These are phyloP conservation scores for Hippocampus mohnikei DNA, from an alignment of 2,113 vertebrate species.

Conservation along the genomic window DNA sequence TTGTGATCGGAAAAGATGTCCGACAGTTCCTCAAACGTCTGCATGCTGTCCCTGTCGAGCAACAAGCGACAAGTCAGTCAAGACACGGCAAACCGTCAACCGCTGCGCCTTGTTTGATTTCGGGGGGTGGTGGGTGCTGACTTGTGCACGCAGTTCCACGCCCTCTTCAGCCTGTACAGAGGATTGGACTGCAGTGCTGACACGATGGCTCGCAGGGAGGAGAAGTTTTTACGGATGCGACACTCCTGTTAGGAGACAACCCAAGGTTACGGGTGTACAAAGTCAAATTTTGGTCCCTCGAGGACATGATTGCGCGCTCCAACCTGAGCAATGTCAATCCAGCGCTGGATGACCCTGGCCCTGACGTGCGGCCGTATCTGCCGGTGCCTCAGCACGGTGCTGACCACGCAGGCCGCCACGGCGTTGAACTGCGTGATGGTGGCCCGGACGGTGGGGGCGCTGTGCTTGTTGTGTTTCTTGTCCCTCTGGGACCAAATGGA, in stretches of 20 bases:
- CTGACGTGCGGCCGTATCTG: conserved; percentile 83
- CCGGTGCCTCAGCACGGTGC: conserved; percentile 79
- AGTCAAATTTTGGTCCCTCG: too few species aligned
- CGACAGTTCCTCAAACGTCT: conserved; percentile 90
- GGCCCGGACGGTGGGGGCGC: conserved; percentile 84
- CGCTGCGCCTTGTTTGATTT: background rate
- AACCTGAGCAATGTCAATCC: conserved; percentile 92
- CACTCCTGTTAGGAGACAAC: conserved; percentile 80
- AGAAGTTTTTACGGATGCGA: conserved; percentile 93
- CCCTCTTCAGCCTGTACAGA: conserved; percentile 89
- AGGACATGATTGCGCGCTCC: background rate
- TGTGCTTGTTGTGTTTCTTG: conserved; percentile 87
- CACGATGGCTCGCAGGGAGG: conserved; percentile 88
- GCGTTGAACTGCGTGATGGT: conserved; percentile 93
- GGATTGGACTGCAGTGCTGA: conserved; percentile 92
- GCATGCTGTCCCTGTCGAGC: conserved; percentile 78
- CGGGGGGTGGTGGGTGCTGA: conserved; percentile 61
- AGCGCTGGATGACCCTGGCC: conserved; percentile 88
- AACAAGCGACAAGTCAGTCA: conserved; percentile 19
- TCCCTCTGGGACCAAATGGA: conserved; percentile 90
- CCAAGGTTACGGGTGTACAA: too few species aligned
- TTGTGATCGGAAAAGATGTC: conserved; percentile 93
- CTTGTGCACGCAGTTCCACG: conserved; percentile 86
- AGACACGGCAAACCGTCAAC: background rate
- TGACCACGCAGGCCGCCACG: conserved; percentile 86